phyloP scores from a whole-genome alignment of 2,113 vertebrate genomes.

The Mola mola region DNA sequence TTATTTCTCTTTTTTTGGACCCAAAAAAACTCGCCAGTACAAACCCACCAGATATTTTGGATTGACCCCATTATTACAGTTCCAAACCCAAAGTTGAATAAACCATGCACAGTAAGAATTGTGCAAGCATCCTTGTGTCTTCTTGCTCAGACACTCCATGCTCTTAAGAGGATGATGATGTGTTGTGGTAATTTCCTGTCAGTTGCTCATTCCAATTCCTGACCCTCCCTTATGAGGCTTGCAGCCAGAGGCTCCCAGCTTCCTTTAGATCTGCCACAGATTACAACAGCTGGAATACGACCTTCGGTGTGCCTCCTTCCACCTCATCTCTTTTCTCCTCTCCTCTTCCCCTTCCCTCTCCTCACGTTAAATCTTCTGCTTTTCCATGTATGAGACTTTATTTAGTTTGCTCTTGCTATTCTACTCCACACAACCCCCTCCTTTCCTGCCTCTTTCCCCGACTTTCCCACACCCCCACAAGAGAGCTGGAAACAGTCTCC shows the following conservation, averaged over 20 bases:
- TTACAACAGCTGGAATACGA: conserved; percentile 62
- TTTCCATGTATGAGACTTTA: neutral
- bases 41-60: neutral
- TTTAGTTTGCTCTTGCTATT: neutral
- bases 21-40: neutral
- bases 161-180: conserved; percentile 50
- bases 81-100: neutral
- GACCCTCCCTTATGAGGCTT: conserved; percentile 73
- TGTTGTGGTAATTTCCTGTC: conserved; percentile 74
- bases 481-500: conserved; percentile 14
- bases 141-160: conserved; percentile 12
- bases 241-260: conserved; percentile 59
- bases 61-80: neutral
- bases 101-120: conserved; percentile 3
- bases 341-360: neutral
- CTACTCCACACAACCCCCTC: neutral
- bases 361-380: neutral
- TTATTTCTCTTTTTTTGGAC: too few relatives aligned
- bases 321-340: neutral
- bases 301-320: neutral
- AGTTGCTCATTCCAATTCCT: conserved; percentile 45
- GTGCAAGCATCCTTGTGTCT: neutral
- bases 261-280: conserved; percentile 66
- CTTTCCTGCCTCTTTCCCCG: neutral
- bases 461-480: conserved; percentile 13